Conservation (phyloP, 2,113 vertebrate genomes). For the Carettochelys insculpta region DNA sequence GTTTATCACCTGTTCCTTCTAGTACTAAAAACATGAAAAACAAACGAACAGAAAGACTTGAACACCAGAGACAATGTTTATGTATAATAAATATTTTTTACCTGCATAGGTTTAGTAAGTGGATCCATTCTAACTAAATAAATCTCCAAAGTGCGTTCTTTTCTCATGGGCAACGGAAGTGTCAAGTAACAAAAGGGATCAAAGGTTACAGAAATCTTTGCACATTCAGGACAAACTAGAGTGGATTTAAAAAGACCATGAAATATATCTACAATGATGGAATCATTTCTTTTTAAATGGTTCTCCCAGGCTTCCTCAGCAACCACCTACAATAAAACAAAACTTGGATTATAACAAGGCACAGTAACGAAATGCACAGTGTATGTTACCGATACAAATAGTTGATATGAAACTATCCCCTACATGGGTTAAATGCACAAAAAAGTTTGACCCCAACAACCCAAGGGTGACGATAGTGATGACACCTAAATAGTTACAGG, state of each 20-base stretch:
- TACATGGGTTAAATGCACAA: not conserved
- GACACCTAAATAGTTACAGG: not conserved
- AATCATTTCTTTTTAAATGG: constrained; percentile 97
- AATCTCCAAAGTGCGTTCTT: constrained; percentile 95
- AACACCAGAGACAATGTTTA: not conserved
- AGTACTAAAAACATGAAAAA: not conserved
- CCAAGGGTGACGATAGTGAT: not conserved
- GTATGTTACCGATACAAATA: not conserved
- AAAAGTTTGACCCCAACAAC: not conserved
- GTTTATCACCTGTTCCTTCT: not conserved
- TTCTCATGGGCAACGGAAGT: constrained; percentile 96
- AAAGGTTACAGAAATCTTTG: constrained; percentile 97
- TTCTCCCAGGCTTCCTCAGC: constrained; percentile 99
- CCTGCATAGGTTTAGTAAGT: constrained; percentile 93
- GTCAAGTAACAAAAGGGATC: constrained; percentile 99
- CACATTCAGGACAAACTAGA: constrained; percentile 94
- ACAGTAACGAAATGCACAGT: not conserved
- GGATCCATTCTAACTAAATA: constrained; percentile 94
- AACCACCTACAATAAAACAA: constrained; percentile 85
- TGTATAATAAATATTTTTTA: constrained; percentile 53
- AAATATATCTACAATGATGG: constrained; percentile 99
- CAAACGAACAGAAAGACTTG: too few species aligned
- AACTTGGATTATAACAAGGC: not conserved
- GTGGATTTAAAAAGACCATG: constrained; percentile 99
- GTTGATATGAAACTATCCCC: not conserved